These are phyloP conservation scores for Cerastis leucographa DNA, from an alignment of 2,888 invertebrate genomes.

Conservation along the genomic window DNA sequence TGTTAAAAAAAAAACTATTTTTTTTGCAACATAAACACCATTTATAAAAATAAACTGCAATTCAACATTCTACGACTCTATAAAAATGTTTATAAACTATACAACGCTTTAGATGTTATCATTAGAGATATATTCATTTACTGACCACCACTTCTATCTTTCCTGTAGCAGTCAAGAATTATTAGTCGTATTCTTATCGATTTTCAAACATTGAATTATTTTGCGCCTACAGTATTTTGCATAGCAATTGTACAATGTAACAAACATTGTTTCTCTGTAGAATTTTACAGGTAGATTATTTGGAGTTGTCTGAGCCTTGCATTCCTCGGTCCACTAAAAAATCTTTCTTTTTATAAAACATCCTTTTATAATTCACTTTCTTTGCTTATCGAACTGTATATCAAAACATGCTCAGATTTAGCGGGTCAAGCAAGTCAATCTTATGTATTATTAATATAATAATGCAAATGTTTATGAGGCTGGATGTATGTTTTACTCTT, in stretches of 20 bases:
- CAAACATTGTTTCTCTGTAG: not conserved
- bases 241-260: constrained; percentile 25
- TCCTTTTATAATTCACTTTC: not conserved
- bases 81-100: not conserved
- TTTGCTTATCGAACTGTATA: not conserved
- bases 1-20: too few relatives aligned
- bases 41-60: too few relatives aligned
- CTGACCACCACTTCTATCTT: not conserved
- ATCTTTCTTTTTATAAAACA: too few relatives aligned
- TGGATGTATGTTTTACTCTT: too few relatives aligned
- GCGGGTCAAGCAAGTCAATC: too few relatives aligned
- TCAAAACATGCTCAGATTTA: not conserved
- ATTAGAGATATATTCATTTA: too few relatives aligned
- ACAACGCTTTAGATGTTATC: not conserved
- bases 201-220: not conserved
- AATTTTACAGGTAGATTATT: constrained; percentile 6
- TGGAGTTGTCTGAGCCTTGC: not conserved
- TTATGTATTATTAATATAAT: too few relatives aligned
- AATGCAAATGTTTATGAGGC: too few relatives aligned
- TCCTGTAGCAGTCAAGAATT: too few relatives aligned
- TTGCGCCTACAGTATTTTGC: constrained; percentile 17
- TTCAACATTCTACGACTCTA: too few relatives aligned
- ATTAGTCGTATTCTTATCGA: not conserved
- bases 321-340: too few relatives aligned
- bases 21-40: too few relatives aligned